Evolutionary conservation across 2,888 invertebrate species (phyloP).

Genomic region (Parasteatoda lunata): DNA sequence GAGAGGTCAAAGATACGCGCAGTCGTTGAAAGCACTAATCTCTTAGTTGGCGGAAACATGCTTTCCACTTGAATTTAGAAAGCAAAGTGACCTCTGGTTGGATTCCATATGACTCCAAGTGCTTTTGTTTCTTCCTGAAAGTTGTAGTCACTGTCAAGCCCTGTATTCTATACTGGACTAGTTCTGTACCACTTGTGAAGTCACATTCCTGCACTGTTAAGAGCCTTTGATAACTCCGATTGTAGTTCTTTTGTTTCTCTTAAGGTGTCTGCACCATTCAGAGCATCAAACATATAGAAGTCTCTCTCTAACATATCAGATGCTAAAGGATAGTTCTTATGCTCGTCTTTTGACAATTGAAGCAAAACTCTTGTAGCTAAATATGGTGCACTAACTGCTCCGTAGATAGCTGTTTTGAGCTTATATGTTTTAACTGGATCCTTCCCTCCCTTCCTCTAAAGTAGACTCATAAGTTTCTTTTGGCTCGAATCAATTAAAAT

Average conservation of each 20-base stretch:
- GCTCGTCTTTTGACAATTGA: not conserved
- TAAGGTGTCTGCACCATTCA: not conserved
- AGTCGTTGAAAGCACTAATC: not conserved
- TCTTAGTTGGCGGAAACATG: not conserved
- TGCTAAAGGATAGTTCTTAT: not conserved
- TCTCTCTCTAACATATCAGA: not conserved
- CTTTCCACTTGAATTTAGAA: not conserved
- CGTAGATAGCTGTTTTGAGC: conserved; percentile 7
- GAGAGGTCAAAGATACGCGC: not conserved
- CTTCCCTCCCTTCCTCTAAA: not conserved
- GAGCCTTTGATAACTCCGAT: not conserved
- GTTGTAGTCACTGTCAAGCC: not conserved
- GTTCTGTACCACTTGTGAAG: not conserved
- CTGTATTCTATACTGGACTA: not conserved
- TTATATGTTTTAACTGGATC: not conserved
- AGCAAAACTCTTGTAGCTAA: no score
- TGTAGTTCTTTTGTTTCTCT: not conserved
- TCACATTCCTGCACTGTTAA: not conserved
- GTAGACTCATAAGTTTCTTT: not conserved
- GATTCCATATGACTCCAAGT: not conserved
- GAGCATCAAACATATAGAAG: conserved; percentile 6
- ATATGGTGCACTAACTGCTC: no score
- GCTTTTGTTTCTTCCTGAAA: not conserved
- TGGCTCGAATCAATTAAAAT: no score
- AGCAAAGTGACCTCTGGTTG: not conserved